phyloP scores from a whole-genome alignment of 2,113 vertebrate species.

The Sardina pilchardus region DNA sequence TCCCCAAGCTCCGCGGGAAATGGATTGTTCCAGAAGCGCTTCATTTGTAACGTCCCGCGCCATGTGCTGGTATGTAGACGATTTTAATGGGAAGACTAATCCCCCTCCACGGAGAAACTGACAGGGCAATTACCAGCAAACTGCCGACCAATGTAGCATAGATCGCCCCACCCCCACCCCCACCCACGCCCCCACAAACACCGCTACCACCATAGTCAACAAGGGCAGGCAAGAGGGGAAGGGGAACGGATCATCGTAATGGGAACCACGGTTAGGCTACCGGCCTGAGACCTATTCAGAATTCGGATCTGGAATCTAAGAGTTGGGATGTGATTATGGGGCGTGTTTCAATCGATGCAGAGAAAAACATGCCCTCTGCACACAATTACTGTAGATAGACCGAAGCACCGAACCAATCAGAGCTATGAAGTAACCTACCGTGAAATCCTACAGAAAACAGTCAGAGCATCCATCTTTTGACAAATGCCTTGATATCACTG shows the following conservation, averaged over 20 bases:
- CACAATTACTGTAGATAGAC: no score
- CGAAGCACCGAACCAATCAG: no score
- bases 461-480: no score
- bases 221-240: not conserved
- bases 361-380: no score
- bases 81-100: constrained; percentile 50
- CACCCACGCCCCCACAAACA: not conserved
- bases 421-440: no score
- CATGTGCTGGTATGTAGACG: constrained; percentile 34
- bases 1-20: constrained; percentile 21
- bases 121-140: constrained; percentile 47
- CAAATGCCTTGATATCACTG: no score
- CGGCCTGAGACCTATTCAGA: no score
- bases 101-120: constrained; percentile 32
- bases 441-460: no score
- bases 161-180: constrained; percentile 1
- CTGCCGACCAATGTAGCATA: constrained; percentile 24
- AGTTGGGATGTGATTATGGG: no score
- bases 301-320: no score
- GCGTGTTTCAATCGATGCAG: no score
- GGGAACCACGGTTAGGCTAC: not conserved
- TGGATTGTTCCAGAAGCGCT: constrained; percentile 44
- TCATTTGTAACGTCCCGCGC: constrained; percentile 41
- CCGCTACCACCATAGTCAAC: not conserved
- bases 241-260: not conserved